These are phyloP conservation scores for Cyclina sinensis DNA, from an alignment of 1,140 invertebrate genomes.

Conservation along the genomic window DNA sequence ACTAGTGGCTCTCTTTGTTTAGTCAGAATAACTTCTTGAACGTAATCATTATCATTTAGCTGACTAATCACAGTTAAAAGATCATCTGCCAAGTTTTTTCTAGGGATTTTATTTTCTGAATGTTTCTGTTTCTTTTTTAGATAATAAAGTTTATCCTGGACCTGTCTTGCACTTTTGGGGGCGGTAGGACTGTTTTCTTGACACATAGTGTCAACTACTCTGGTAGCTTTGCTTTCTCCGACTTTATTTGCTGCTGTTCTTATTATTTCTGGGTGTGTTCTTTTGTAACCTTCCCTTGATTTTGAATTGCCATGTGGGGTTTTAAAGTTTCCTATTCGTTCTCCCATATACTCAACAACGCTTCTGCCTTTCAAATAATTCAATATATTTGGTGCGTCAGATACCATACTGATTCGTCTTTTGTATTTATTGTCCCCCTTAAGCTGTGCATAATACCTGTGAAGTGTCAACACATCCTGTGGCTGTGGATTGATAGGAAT, in stretches of 20 bases:
- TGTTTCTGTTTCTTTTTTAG: conserved; percentile 21
- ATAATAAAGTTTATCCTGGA: conserved; percentile 32
- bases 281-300: not conserved
- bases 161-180: conserved; percentile 15
- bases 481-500: conserved; percentile 12
- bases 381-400: not conserved
- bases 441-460: conserved; percentile 22
- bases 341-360: not conserved
- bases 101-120: not conserved
- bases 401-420: not conserved
- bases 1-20: not conserved
- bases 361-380: not conserved
- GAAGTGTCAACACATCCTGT: not conserved
- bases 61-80: not conserved
- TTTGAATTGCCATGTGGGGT: conserved; percentile 26
- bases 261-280: not conserved
- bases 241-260: not conserved
- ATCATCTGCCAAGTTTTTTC: conserved; percentile 22
- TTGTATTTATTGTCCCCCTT: not conserved
- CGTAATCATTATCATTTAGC: not conserved
- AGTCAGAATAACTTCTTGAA: not conserved
- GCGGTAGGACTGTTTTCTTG: not conserved
- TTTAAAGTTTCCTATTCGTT: not conserved
- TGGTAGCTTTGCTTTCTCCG: not conserved
- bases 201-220: not conserved